Conservation (phyloP, 2,113 vertebrate species). For the Pycnonotus jocosus region DNA sequence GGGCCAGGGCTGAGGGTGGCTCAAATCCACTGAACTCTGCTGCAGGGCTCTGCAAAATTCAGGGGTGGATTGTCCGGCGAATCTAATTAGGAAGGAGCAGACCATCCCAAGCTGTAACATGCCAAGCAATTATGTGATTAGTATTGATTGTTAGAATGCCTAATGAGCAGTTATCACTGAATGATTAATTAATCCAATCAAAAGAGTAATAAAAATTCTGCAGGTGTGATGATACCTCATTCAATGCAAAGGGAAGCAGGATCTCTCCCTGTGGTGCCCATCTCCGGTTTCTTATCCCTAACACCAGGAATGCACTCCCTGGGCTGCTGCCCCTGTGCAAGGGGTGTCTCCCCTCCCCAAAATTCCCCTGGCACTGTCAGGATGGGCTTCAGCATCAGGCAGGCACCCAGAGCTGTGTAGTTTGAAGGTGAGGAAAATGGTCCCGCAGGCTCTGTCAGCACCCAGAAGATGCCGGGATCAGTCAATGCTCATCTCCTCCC, state of each 20-base stretch:
- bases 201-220: slow-evolving; percentile 13
- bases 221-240: slow-evolving; percentile 6
- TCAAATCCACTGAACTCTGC: background rate
- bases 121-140: slow-evolving; percentile 66
- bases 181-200: slow-evolving; percentile 64
- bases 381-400: background rate
- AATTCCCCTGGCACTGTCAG: background rate
- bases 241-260: accelerated
- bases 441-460: background rate
- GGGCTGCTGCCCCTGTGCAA: background rate
- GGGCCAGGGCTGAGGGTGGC: background rate
- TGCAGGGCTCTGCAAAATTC: background rate
- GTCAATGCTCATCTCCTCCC: background rate
- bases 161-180: slow-evolving; percentile 56
- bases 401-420: background rate
- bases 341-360: background rate
- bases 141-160: slow-evolving; percentile 59
- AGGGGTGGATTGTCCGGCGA: background rate
- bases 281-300: accelerated
- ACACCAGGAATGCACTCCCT: background rate
- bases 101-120: background rate
- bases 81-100: slow-evolving; percentile 53
- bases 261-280: accelerated
- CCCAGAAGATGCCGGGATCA: background rate
- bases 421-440: background rate